Percentiles rank a stretch among this genome's conserved stretches.
These are phyloP conservation scores for Notospermus geniculatus DNA, from an alignment of 1,140 invertebrate genomes.

Conservation along the genomic window DNA sequence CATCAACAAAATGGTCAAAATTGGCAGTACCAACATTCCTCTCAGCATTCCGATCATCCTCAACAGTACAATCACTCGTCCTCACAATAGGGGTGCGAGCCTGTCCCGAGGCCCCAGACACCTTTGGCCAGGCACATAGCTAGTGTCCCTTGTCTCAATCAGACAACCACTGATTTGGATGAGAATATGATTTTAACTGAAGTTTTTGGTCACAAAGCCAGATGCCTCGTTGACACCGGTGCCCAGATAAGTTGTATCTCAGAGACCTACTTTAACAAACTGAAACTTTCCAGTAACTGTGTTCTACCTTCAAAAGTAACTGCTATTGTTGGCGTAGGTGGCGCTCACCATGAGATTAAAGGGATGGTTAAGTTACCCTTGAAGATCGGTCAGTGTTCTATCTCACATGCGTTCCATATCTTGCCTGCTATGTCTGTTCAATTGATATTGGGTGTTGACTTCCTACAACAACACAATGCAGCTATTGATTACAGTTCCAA, in stretches of 20 bases:
- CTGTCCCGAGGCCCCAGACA: too few species aligned
- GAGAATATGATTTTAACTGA: too few species aligned
- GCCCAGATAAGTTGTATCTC: neutral
- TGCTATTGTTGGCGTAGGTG: neutral
- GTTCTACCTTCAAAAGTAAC: neutral
- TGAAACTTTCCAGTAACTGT: neutral
- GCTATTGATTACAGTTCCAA: neutral
- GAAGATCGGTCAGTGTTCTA: neutral
- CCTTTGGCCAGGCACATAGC: too few species aligned
- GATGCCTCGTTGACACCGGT: neutral
- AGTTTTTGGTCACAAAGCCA: too few species aligned
- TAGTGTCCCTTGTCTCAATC: too few species aligned
- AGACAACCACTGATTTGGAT: too few species aligned
- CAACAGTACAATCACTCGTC: too few species aligned
- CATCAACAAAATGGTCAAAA: too few species aligned
- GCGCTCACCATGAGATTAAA: neutral
- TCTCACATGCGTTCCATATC: neutral
- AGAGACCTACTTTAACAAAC: neutral
- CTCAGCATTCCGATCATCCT: too few species aligned
- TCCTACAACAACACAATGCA: neutral
- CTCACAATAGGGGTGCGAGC: too few species aligned
- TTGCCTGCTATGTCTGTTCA: neutral
- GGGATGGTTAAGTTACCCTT: neutral
- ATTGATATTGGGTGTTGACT: neutral
- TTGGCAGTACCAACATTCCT: too few species aligned